phyloP scores from a whole-genome alignment of 2,113 vertebrate genomes.

The Acrocephalus arundinaceus region DNA sequence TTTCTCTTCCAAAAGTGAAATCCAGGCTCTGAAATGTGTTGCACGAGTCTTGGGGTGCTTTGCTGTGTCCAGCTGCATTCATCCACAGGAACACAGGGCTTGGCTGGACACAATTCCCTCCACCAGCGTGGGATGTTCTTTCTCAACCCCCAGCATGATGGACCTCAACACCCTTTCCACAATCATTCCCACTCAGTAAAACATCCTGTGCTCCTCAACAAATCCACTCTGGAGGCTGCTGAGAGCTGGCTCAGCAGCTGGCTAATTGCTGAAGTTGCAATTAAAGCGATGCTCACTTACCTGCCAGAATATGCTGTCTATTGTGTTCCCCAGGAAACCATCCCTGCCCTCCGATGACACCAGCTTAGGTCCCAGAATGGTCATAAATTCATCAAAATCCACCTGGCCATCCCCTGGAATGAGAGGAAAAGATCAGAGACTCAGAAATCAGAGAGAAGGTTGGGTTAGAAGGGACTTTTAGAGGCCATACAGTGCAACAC shows the following conservation, averaged over 20 bases:
- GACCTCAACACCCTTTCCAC: background rate
- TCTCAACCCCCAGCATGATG: rapidly evolving
- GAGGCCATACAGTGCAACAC: background rate
- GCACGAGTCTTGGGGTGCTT: rapidly evolving
- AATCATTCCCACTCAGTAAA: background rate
- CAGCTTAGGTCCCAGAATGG: constrained; percentile 95
- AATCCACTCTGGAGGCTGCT: background rate
- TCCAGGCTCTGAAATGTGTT: background rate
- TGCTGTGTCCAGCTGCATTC: background rate
- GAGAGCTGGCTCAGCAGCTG: background rate
- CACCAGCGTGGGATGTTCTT: rapidly evolving
- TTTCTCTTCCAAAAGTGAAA: background rate
- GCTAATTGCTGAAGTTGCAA: background rate
- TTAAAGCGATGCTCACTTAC: constrained; percentile 61
- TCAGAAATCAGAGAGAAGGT: background rate
- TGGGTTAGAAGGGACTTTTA: background rate
- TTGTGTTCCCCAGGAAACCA: constrained; percentile 93
- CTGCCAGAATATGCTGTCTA: constrained; percentile 99
- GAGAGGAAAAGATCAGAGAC: background rate
- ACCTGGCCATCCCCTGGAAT: constrained; percentile 93
- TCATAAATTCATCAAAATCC: constrained; percentile 98
- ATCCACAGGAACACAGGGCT: background rate
- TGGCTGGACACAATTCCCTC: background rate
- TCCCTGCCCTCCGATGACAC: constrained; percentile 93
- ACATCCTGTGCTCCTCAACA: background rate